Percentiles rank a stretch among this genome's conserved stretches.
Evolutionary conservation across 2,888 invertebrate genomes (phyloP).

Genomic region (Platerodrilus igneus): DNA sequence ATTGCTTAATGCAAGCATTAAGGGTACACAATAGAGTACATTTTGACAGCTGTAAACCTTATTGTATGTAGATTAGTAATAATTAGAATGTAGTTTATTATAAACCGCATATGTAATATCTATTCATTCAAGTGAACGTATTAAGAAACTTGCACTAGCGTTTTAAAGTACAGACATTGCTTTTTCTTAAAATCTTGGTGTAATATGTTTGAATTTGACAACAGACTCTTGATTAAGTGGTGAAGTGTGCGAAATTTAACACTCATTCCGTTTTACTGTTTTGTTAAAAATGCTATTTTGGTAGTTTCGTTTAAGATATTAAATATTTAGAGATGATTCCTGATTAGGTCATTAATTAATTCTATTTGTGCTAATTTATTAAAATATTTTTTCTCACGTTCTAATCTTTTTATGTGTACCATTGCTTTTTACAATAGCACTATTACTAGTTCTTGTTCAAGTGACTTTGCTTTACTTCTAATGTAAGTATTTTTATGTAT

Average conservation of each 20-base stretch:
- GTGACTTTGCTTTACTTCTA: no score
- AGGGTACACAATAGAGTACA: conserved; percentile 7
- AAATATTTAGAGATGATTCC: no score
- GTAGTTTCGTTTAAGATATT: conserved; percentile 22
- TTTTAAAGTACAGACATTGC: conserved; percentile 24
- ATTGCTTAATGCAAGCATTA: conserved; percentile 2
- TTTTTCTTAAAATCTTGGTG: conserved; percentile 28
- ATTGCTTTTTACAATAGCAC: no score
- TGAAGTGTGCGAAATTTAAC: conserved; percentile 27
- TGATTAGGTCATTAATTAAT: no score
- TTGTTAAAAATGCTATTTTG: no score
- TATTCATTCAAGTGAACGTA: conserved; percentile 23
- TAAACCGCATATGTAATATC: conserved; percentile 31
- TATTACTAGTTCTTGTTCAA: no score
- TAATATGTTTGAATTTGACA: conserved; percentile 25
- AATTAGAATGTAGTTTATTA: conserved; percentile 35
- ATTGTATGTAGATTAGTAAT: conserved; percentile 31
- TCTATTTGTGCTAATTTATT: no score
- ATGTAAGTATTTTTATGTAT: no score
- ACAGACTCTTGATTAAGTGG: conserved; percentile 25
- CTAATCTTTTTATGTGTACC: no score
- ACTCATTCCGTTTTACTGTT: conserved; percentile 18
- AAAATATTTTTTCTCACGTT: no score
- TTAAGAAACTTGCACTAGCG: conserved; percentile 23
- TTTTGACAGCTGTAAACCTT: conserved; percentile 17